Evolutionary conservation across 1,140 invertebrate genomes (phyloP).

Genomic region (Bicyclus anynana): DNA sequence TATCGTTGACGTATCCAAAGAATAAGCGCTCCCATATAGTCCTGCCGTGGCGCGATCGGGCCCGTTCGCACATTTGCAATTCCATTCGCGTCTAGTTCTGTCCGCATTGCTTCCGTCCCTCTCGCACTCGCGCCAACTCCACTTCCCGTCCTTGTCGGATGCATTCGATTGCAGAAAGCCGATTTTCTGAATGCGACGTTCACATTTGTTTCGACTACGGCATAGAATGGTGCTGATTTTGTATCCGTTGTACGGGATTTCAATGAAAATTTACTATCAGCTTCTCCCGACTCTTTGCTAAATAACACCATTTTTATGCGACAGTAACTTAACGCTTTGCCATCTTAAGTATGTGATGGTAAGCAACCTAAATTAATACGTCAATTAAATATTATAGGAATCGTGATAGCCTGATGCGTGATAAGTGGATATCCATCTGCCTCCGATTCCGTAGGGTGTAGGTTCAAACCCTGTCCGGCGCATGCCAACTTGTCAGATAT

Average conservation of each 20-base stretch:
- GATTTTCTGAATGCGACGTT: conserved; percentile 45
- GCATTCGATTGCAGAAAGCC: conserved; percentile 62
- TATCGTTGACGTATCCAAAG: conserved; percentile 28
- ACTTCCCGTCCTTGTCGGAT: conserved; percentile 39
- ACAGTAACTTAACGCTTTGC: too few species aligned
- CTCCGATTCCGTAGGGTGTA: too few species aligned
- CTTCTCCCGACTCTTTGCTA: too few species aligned
- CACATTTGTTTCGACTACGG: conserved; percentile 53
- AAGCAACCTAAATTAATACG: too few species aligned
- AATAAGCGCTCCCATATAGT: conserved; percentile 20
- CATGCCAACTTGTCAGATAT: too few species aligned
- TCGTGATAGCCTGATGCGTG: too few species aligned
- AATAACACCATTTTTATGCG: too few species aligned
- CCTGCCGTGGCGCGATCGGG: conserved; percentile 7
- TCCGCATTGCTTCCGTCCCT: conserved; percentile 52
- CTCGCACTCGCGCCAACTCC: conserved; percentile 29
- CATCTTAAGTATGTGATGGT: too few species aligned
- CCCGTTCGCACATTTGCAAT: conserved; percentile 51
- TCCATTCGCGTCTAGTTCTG: conserved; percentile 51
- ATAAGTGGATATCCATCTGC: too few species aligned
- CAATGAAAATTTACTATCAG: neutral
- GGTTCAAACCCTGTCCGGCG: too few species aligned
- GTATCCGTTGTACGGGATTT: conserved; percentile 34
- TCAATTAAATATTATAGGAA: too few species aligned
- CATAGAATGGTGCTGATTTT: conserved; percentile 55